A percentile compares a stretch with the other conserved stretches of the same genome.
Evolutionary conservation across 2,797 vertebrate species (phyloP).

Genomic region (Acanthornis magna): DNA sequence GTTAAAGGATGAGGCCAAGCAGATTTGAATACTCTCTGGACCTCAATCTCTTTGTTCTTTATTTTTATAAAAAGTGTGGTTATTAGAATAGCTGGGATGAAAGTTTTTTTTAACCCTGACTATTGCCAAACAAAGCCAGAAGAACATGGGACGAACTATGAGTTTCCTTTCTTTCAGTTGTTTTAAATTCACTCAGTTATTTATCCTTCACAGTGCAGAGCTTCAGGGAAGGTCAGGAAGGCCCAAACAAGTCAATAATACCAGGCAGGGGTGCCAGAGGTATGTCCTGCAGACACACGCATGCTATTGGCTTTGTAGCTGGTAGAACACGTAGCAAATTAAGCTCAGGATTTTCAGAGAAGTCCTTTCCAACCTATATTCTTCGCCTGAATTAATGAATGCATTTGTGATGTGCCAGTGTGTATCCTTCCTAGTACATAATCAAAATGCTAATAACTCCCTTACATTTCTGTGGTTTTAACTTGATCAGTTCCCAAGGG

Average conservation of each 20-base stretch:
- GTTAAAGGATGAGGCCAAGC: background rate
- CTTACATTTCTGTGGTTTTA: background rate
- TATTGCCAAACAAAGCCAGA: background rate
- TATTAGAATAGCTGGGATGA: background rate
- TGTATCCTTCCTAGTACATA: background rate
- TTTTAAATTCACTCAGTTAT: background rate
- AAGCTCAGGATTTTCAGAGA: background rate
- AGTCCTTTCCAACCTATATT: background rate
- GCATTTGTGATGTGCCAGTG: background rate
- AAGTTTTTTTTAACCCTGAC: background rate
- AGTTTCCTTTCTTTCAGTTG: background rate
- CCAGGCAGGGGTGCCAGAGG: background rate
- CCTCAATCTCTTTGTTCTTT: background rate
- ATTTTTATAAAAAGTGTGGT: background rate
- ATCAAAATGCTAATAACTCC: slow-evolving; percentile 1
- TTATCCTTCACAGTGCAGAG: background rate
- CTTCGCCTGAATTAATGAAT: background rate
- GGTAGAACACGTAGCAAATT: background rate
- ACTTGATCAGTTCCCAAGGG: background rate
- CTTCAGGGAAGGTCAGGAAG: background rate
- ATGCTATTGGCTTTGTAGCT: background rate
- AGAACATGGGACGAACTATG: background rate
- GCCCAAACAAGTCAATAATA: background rate
- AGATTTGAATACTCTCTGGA: background rate
- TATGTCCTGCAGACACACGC: rapidly evolving